Percentiles rank a stretch among this genome's conserved stretches.
Conservation (phyloP, 2,113 vertebrate species). For the Chlorodrepanis virens region DNA sequence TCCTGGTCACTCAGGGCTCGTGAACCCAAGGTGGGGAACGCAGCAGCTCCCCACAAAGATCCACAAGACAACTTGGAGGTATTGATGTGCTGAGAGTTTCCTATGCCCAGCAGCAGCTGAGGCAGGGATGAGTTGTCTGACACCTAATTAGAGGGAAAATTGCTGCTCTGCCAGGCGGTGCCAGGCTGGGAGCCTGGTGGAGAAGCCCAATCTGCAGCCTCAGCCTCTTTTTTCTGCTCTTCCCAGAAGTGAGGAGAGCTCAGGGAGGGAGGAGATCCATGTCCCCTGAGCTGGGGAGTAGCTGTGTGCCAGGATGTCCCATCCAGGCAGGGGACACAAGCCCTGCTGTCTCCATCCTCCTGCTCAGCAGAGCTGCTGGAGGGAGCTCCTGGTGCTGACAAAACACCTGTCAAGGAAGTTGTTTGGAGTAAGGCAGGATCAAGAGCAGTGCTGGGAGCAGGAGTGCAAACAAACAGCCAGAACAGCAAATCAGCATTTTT, state of each 20-base stretch:
- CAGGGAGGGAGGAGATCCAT: neutral
- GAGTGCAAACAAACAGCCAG: slow-evolving; percentile 15
- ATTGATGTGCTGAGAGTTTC: neutral
- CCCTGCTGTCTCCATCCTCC: neutral
- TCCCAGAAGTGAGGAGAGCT: neutral
- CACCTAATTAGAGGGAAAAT: neutral
- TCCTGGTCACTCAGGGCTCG: neutral
- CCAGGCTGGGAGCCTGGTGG: neutral
- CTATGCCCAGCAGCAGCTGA: neutral
- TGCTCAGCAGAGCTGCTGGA: neutral
- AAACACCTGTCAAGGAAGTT: neutral
- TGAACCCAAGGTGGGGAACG: neutral
- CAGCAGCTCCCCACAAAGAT: neutral
- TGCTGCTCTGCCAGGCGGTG: neutral
- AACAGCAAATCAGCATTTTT: neutral
- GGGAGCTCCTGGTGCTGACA: neutral
- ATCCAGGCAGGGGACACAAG: neutral
- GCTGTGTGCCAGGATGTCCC: neutral
- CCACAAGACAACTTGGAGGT: neutral
- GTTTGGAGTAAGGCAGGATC: slow-evolving; percentile 17
- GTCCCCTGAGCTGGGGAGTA: neutral
- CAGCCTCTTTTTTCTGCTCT: neutral
- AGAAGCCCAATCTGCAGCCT: neutral
- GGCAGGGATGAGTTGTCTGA: neutral
- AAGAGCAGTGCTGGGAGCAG: slow-evolving; percentile 3